These are phyloP conservation scores for Quadriops clusia DNA, from an alignment of 2,888 invertebrate genomes.

Conservation along the genomic window DNA sequence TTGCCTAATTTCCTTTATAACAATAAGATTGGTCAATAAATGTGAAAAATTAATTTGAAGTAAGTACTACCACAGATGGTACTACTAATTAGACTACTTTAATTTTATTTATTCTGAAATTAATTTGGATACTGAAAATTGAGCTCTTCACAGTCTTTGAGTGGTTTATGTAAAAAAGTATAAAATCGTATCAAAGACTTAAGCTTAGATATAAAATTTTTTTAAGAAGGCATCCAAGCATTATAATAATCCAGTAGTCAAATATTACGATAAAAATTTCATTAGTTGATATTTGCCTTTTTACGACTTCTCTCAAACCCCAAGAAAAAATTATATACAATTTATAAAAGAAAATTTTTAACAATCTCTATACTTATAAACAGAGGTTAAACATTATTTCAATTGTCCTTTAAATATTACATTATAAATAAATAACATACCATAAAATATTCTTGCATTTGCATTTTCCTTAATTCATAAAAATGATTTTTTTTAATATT, in stretches of 20 bases:
- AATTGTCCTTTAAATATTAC: too few species aligned
- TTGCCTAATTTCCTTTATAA: slow-evolving; percentile 1
- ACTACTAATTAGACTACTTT: not conserved
- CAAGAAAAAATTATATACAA: slow-evolving; percentile 1
- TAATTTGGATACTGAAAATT: slow-evolving; percentile 10
- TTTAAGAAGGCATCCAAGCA: slow-evolving; percentile 3
- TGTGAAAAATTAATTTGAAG: too few species aligned
- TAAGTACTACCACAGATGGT: too few species aligned
- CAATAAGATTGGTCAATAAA: slow-evolving; percentile 1
- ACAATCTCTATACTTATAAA: too few species aligned
- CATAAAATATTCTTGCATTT: too few species aligned
- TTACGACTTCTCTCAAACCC: slow-evolving; percentile 1
- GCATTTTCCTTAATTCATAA: too few species aligned
- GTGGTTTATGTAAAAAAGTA: slow-evolving; percentile 13
- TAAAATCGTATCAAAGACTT: slow-evolving; percentile 13
- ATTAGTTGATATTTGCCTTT: slow-evolving; percentile 8
- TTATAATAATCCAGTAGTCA: not conserved
- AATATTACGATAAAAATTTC: slow-evolving; percentile 8
- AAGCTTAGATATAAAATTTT: slow-evolving; percentile 8
- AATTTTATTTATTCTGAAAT: slow-evolving; percentile 2
- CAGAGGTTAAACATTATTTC: too few species aligned
- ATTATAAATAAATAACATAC: too few species aligned
- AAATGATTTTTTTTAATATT: too few species aligned
- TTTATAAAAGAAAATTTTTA: slow-evolving; percentile 2
- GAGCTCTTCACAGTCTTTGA: slow-evolving; percentile 12